These are phyloP conservation scores for Anguilla megastoma DNA, from an alignment of 2,797 vertebrate species.

Conservation along the genomic window DNA sequence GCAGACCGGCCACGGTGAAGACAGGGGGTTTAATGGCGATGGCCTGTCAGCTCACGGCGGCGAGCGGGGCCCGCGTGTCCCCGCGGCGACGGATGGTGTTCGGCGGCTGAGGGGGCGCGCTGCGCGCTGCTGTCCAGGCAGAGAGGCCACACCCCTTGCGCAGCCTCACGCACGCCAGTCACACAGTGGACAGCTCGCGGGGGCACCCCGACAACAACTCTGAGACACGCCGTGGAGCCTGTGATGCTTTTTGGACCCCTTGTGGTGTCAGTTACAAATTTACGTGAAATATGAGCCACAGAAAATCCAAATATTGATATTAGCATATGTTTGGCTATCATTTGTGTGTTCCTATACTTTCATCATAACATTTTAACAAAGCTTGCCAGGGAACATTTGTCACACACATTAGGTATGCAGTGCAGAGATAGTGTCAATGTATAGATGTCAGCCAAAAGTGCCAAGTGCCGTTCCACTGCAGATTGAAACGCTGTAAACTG, in stretches of 20 bases:
- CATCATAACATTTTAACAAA: background rate
- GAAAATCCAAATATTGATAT: background rate
- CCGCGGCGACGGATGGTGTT: background rate
- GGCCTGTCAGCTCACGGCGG: constrained; percentile 28
- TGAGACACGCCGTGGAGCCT: background rate
- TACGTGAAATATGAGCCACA: background rate
- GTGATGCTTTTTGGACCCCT: background rate
- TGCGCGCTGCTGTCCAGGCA: background rate
- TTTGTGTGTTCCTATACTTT: background rate
- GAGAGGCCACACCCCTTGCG: background rate
- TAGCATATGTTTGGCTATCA: background rate
- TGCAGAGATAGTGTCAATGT: background rate
- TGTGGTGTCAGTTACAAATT: background rate
- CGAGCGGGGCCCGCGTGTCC: background rate
- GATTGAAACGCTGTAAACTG: background rate
- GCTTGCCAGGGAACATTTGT: background rate
- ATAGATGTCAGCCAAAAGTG: background rate
- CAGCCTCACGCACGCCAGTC: background rate
- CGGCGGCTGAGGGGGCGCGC: background rate
- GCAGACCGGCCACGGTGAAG: background rate
- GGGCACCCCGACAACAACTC: background rate
- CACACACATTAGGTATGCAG: background rate
- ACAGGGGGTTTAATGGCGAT: constrained; percentile 20
- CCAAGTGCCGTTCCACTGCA: background rate
- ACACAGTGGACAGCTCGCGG: background rate